Base-by-base conservation (phyloP, 2,797 vertebrate genomes). In the Dipus sagitta region DNA sequence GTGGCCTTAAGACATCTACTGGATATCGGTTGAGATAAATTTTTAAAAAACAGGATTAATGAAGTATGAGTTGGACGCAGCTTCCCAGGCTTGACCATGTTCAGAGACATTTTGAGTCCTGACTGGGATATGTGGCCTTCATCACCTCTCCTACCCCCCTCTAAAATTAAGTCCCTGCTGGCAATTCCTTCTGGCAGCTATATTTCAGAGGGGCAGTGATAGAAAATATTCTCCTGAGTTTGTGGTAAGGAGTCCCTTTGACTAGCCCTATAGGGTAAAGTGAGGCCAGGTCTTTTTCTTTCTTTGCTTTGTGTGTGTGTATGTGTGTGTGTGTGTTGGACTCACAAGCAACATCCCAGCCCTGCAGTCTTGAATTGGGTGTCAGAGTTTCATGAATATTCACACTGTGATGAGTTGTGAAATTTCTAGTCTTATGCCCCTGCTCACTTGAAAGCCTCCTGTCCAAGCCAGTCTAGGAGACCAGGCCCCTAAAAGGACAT, bases 151-250 rank as follows among this genome's bases (percentile, higher is more conserved):
- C 38, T 5, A 2, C 4, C 26, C 4, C 26, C 11, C 74, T 38
- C 65, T 42, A 32, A 42, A 52, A 17, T 58, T 78, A 94, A 28
- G 79, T 20, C 38, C 14, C 64, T 86, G 15, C 58, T 80, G 71
- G 52, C 38, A 76, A 68, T 77, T 54, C 32, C 23, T 70, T 7
- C 17, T 84, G 30, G 10, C 88, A 77, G 30, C 42, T 78, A n/a
- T 91, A n/a, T 91, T 94, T 88, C 34, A 88, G 47, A 90, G 68
- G 64, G 15, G 58, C 74, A 68, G 32, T n/a, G 65, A 34, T 32
- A 38, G 58, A 54, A 75, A 86, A 74, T 77, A 58, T 32, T 65
- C 60, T 86, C 21, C 60, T 38, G 32, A 60, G 34, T 54, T 90
- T 82, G 78, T 12, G 4, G 23, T 0, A 32, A 38, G 34, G 42